Conservation (phyloP, 2,797 vertebrate genomes). For the Hapalemur alaotrensis region DNA sequence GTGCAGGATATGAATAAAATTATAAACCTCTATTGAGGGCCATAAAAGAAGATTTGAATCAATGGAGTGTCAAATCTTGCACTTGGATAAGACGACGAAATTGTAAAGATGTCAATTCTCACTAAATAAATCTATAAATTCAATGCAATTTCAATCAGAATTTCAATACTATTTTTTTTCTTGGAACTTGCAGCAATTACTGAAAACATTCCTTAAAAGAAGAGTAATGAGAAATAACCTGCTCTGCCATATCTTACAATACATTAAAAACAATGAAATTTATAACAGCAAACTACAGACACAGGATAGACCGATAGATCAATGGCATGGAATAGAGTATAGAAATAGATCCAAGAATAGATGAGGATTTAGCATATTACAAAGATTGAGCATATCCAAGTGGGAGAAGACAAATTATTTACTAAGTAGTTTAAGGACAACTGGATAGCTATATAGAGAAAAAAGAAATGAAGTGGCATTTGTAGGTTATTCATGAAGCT, state of each 20-base stretch:
- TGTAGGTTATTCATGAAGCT: background rate
- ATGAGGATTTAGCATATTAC: conserved; percentile 34
- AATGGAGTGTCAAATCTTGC: conserved; percentile 66
- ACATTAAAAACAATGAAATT: conserved; percentile 35
- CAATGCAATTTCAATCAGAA: conserved; percentile 64
- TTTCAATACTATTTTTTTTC: conserved; percentile 53
- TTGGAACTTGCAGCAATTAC: conserved; percentile 48
- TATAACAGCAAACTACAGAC: conserved; percentile 3
- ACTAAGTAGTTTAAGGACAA: background rate
- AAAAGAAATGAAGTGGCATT: background rate
- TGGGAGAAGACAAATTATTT: background rate
- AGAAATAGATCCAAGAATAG: conserved; percentile 1
- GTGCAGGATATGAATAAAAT: conserved; percentile 61
- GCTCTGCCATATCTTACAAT: background rate
- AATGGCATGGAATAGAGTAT: background rate
- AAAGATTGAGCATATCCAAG: background rate
- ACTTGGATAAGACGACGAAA: conserved; percentile 55
- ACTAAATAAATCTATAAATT: conserved; percentile 71
- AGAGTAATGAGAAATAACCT: conserved; percentile 55
- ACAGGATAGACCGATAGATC: background rate
- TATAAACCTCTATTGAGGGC: conserved; percentile 62
- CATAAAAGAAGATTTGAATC: conserved; percentile 74
- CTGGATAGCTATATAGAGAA: background rate
- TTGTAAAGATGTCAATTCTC: conserved; percentile 69
- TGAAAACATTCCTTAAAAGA: conserved; percentile 41